phyloP scores from a whole-genome alignment of 2,888 invertebrate genomes.

The Hirtodrosophila trivittata region DNA sequence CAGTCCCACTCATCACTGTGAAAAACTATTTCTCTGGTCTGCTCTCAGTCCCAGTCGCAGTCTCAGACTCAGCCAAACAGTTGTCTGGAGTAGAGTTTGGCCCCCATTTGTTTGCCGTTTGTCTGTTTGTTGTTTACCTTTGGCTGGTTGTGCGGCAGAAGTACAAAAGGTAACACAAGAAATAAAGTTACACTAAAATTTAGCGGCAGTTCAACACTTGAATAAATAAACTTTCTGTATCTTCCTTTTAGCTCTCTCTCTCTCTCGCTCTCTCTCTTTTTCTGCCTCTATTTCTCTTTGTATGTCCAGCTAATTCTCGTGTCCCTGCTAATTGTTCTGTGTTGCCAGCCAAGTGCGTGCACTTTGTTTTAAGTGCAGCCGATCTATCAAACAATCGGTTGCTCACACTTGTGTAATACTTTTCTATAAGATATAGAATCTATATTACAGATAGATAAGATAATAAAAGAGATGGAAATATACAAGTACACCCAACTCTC shows the following conservation, averaged over 20 bases:
- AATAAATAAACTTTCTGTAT: slow-evolving; percentile 64
- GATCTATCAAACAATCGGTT: slow-evolving; percentile 25
- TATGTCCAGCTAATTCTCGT: slow-evolving; percentile 65
- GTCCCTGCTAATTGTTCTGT: slow-evolving; percentile 65
- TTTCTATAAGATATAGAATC: too few species aligned
- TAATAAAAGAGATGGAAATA: too few species aligned
- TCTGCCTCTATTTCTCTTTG: slow-evolving; percentile 11
- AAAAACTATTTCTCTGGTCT: slow-evolving; percentile 25
- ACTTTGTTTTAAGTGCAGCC: slow-evolving; percentile 73
- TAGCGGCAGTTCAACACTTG: slow-evolving; percentile 72
- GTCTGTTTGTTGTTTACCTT: slow-evolving; percentile 33
- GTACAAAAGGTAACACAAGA: slow-evolving; percentile 66
- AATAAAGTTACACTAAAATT: slow-evolving; percentile 74
- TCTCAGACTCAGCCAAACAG: too few species aligned
- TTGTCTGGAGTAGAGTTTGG: too few species aligned
- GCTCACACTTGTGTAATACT: not conserved
- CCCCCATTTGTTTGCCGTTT: slow-evolving; percentile 42
- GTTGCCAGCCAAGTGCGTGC: slow-evolving; percentile 63
- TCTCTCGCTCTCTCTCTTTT: not conserved
- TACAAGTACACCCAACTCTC: too few species aligned
- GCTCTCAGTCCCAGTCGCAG: not conserved
- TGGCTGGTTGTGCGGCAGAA: slow-evolving; percentile 61
- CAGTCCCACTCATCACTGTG: slow-evolving; percentile 40
- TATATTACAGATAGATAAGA: too few species aligned
- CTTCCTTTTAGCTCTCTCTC: not conserved